Conservation (phyloP, 2,888 invertebrate genomes). For the Pachydiplax longipennis region DNA sequence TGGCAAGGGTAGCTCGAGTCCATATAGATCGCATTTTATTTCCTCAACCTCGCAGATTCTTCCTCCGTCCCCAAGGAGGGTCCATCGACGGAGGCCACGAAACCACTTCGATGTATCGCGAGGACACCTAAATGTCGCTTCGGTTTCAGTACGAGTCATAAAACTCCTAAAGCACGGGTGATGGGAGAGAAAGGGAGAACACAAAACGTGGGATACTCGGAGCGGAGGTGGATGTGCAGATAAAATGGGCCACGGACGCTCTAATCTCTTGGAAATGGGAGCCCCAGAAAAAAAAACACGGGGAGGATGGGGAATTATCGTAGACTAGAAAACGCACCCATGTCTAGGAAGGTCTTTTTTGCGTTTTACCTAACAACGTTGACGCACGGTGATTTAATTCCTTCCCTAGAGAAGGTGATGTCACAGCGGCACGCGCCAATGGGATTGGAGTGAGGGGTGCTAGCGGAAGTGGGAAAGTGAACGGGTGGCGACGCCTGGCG, state of each 20-base stretch:
- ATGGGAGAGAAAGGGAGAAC: not conserved
- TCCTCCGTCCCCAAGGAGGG: too few species aligned
- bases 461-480: not conserved
- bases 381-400: not conserved
- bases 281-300: not conserved
- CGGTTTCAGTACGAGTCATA: not conserved
- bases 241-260: slow-evolving; percentile 41
- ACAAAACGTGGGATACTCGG: not conserved
- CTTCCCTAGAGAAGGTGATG: not conserved
- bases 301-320: not conserved
- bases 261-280: not conserved
- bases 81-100: not conserved
- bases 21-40: too few species aligned
- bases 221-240: not conserved
- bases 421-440: slow-evolving; percentile 1
- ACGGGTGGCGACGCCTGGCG: not conserved
- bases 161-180: too few species aligned
- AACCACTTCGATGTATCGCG: not conserved
- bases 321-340: not conserved
- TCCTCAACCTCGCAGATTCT: too few species aligned
- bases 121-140: not conserved
- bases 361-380: not conserved
- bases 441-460: not conserved
- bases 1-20: too few species aligned
- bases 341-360: not conserved